Evolutionary conservation across 2,888 invertebrate genomes (phyloP), one percentile per base, ranked within the genome.

Genomic region (Tetrapedia diversipes): DNA sequence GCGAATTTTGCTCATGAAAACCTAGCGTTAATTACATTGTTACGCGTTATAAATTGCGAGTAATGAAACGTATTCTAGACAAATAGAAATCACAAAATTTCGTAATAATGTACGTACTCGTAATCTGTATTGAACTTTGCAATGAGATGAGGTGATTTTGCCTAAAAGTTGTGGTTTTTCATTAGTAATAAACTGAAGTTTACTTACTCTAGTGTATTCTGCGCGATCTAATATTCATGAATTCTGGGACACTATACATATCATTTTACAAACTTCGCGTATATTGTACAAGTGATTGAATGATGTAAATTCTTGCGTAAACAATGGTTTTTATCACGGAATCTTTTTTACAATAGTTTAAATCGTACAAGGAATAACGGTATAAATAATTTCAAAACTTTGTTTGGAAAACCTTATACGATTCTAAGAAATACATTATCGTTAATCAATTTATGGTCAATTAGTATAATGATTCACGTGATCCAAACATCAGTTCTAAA

Each of bases 171-270:
- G 22, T 29, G 24, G 29, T 8, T 53, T 66, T 22, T 41, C 16
- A 27, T 29, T 43, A 51, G 34, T 39, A 7, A 19, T 51, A 24
- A 32, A 39, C n/a, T n/a, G n/a, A n/a, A n/a, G n/a, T n/a, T n/a
- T n/a, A n/a, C n/a, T n/a, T 22, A 47, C 22, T 7, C 57, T 32
- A 37, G 2, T n/a, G n/a, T n/a, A n/a, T n/a, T n/a, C n/a, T n/a
- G 11, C 37, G 32, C 24, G 24, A 14, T 29, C 14, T n/a, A n/a
- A 10, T 11, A 19, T 53, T 19, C 0, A 32, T 54, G 22, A 8
- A 54, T 59, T 57, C 10, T 29, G 29, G 57, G 63, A 54, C 47
- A 71, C 41, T 29, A 24, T 27, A 41, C 54, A 59, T 75, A 75
- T 65, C 47, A 14, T 47, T 53, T 61, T 47, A 54, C 24, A 3